Conservation (phyloP, 2,888 invertebrate genomes). For the Spatulosminthurus flaviceps region DNA sequence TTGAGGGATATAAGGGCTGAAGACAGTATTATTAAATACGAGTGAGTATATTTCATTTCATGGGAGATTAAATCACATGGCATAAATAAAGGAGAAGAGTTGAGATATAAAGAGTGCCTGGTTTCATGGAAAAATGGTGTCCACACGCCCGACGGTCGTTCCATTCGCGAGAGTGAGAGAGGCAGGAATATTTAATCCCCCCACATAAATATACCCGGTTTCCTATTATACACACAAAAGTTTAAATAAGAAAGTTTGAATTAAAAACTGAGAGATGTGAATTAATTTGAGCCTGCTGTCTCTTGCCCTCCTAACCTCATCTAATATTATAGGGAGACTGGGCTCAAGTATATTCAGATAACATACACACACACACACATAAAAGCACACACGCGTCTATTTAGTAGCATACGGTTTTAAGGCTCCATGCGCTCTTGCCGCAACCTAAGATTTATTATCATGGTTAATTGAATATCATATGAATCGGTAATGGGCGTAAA, state of each 20-base stretch:
- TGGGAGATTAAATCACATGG: slow-evolving; percentile 11
- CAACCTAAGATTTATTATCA: slow-evolving; percentile 59
- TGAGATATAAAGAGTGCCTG: background rate
- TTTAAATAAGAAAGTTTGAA: slow-evolving; percentile 31
- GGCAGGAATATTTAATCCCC: slow-evolving; percentile 5
- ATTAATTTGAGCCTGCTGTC: slow-evolving; percentile 44
- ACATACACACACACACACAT: slow-evolving; percentile 15
- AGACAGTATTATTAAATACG: slow-evolving; percentile 8
- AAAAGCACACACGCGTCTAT: slow-evolving; percentile 40
- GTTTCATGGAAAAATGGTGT: background rate
- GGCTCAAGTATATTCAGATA: no score
- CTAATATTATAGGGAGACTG: slow-evolving; percentile 4
- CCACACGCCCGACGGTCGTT: background rate
- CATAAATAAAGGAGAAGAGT: slow-evolving; percentile 1
- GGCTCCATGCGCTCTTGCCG: slow-evolving; percentile 37
- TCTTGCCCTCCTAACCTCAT: slow-evolving; percentile 46
- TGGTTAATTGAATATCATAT: slow-evolving; percentile 63
- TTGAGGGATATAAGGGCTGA: no score
- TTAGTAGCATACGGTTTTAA: background rate
- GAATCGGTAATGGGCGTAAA: slow-evolving; percentile 61
- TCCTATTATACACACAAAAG: background rate
- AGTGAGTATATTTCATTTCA: slow-evolving; percentile 5
- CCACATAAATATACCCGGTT: slow-evolving; percentile 1
- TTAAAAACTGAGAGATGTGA: slow-evolving; percentile 37
- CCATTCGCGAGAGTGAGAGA: background rate